Evolutionary conservation across 1,140 invertebrate genomes (phyloP).

Genomic region (Carposina sasakii): DNA sequence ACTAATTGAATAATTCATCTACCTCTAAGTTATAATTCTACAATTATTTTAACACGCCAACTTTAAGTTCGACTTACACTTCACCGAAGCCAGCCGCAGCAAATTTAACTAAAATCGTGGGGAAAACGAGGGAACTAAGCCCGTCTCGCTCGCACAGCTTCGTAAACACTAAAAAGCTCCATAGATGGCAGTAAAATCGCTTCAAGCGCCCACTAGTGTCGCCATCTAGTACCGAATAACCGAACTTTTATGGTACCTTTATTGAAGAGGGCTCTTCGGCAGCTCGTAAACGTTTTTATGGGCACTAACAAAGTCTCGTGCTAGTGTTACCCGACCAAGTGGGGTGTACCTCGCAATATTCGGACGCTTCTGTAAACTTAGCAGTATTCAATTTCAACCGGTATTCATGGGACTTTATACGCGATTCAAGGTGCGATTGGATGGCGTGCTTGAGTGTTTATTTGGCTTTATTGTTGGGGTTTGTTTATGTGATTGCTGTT

Average conservation of each 20-base stretch:
- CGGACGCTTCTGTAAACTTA: conserved; percentile 56
- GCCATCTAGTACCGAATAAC: conserved; percentile 68
- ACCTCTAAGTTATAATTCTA: too few species aligned
- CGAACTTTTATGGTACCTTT: conserved; percentile 70
- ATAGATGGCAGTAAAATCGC: conserved; percentile 71
- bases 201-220: conserved; percentile 66
- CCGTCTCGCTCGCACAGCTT: conserved; percentile 29
- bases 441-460: conserved; percentile 71
- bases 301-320: conserved; percentile 60
- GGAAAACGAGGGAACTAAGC: conserved; percentile 20
- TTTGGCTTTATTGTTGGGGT: conserved; percentile 72
- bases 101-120: conserved; percentile 23
- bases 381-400: conserved; percentile 65
- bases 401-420: conserved; percentile 69
- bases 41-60: too few species aligned
- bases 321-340: conserved; percentile 66
- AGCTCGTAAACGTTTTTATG: conserved; percentile 71
- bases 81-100: conserved; percentile 12
- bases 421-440: conserved; percentile 72
- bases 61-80: conserved; percentile 24
- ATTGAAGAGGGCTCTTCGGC: conserved; percentile 70
- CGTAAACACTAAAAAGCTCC: conserved; percentile 64
- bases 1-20: too few species aligned
- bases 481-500: conserved; percentile 73
- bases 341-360: conserved; percentile 58